Evolutionary conservation across 2,113 vertebrate genomes (phyloP).

Genomic region (Pituophis catenifer): DNA sequence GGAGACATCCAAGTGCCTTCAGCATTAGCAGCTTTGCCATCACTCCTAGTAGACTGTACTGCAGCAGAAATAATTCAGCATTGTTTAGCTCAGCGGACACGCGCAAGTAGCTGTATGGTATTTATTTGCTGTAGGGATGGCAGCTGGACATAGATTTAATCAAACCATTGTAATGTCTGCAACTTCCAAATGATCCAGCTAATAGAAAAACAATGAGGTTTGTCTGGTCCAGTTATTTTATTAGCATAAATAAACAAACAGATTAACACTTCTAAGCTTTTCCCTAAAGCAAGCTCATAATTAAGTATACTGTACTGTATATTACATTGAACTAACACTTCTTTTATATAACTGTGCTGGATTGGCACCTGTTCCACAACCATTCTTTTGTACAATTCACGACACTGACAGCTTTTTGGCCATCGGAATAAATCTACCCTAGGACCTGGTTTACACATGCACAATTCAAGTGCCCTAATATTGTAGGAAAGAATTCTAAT

Average conservation of each 20-base stretch:
- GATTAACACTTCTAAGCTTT: background rate
- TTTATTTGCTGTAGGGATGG: background rate
- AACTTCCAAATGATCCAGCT: background rate
- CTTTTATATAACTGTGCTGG: background rate
- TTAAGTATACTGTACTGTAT: background rate
- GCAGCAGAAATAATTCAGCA: background rate
- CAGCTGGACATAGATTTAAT: background rate
- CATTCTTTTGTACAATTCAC: background rate
- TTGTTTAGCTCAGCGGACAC: background rate
- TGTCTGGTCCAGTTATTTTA: background rate
- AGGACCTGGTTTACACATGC: background rate
- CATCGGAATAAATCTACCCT: background rate
- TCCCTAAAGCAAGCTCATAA: background rate
- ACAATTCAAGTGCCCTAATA: background rate
- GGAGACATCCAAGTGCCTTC: conserved; percentile 29
- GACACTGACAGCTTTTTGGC: background rate
- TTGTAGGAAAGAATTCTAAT: background rate
- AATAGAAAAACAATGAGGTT: background rate
- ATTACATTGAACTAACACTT: background rate
- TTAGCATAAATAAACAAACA: background rate
- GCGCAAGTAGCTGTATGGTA: background rate
- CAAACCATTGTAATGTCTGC: background rate
- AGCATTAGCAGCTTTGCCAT: conserved; percentile 25
- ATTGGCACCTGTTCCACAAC: background rate
- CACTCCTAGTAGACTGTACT: conserved; percentile 23